phyloP scores from a whole-genome alignment of 2,113 vertebrate species.

The Percopsis transmontana region DNA sequence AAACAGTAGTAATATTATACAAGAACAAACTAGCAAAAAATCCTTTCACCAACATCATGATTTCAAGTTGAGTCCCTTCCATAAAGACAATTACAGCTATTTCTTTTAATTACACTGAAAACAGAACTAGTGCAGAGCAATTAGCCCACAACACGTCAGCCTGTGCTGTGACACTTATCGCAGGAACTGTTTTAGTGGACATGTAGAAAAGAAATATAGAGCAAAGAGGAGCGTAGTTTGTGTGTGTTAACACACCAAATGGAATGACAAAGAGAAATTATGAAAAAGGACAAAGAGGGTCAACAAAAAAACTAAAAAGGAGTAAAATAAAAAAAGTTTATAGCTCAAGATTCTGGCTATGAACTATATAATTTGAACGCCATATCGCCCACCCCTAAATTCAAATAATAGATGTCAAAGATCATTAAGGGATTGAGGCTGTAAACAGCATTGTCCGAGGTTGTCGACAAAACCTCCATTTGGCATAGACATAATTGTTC shows the following conservation, averaged over 20 bases:
- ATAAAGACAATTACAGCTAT: slow-evolving; percentile 30
- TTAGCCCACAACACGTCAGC: slow-evolving; percentile 22
- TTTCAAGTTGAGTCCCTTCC: slow-evolving; percentile 13
- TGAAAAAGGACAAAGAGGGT: too few relatives aligned
- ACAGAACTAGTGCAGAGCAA: slow-evolving; percentile 21
- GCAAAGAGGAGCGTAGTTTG: background rate
- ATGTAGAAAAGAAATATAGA: background rate
- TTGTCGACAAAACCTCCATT: background rate
- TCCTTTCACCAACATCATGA: background rate
- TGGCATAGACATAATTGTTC: background rate
- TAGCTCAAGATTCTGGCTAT: too few relatives aligned
- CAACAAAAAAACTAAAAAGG: too few relatives aligned
- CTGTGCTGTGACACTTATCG: slow-evolving; percentile 21
- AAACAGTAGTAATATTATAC: too few relatives aligned
- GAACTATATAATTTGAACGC: too few relatives aligned
- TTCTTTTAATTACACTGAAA: slow-evolving; percentile 23
- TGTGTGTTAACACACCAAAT: background rate
- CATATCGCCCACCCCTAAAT: too few relatives aligned
- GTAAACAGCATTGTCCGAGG: background rate
- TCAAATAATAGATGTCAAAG: too few relatives aligned
- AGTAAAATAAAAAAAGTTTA: too few relatives aligned
- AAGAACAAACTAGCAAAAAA: background rate
- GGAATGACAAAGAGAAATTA: too few relatives aligned
- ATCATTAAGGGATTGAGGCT: too few relatives aligned
- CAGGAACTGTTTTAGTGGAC: background rate